Evolutionary conservation across 2,113 vertebrate species (phyloP).

Genomic region (Caranx ignobilis): DNA sequence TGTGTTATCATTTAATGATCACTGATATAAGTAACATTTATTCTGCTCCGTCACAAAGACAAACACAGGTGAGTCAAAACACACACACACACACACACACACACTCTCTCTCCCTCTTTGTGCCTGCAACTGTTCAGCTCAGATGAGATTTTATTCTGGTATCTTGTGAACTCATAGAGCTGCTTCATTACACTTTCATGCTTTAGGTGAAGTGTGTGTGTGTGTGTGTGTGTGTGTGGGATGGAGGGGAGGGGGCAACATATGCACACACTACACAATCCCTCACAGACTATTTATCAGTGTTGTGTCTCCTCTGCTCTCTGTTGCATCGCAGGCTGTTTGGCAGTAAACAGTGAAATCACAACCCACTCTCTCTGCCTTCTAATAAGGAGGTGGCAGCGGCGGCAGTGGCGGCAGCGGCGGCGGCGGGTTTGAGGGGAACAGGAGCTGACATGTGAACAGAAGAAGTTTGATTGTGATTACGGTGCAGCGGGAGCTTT

Average conservation of each 20-base stretch:
- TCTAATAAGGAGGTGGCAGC: slow-evolving; percentile 62
- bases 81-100: not conserved
- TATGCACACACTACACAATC: slow-evolving; percentile 12
- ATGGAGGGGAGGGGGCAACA: slow-evolving; percentile 7
- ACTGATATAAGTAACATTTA: slow-evolving; percentile 16
- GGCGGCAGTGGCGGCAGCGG: too few species aligned
- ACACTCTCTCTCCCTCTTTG: not conserved
- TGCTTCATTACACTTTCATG: not conserved
- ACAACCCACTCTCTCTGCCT: slow-evolving; percentile 57
- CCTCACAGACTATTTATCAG: slow-evolving; percentile 52
- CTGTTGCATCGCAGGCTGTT: slow-evolving; percentile 53
- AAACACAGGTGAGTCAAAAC: not conserved
- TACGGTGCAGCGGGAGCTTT: slow-evolving; percentile 59
- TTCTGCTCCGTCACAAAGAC: slow-evolving; percentile 7
- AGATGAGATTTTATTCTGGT: slow-evolving; percentile 9
- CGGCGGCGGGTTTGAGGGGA: slow-evolving; percentile 49
- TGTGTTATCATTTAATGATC: slow-evolving; percentile 26
- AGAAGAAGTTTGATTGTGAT: slow-evolving; percentile 71
- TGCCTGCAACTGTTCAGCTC: not conserved
- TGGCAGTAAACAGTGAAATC: slow-evolving; percentile 69
- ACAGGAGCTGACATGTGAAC: slow-evolving; percentile 69
- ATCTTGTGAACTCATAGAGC: not conserved
- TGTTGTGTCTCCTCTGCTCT: slow-evolving; percentile 60
- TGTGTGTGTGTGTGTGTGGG: too few species aligned
- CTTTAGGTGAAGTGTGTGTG: not conserved